Evolutionary conservation across 2,888 invertebrate species (phyloP), one percentile per base, ranked within the genome.

Genomic region (Drosophila lutescens): DNA sequence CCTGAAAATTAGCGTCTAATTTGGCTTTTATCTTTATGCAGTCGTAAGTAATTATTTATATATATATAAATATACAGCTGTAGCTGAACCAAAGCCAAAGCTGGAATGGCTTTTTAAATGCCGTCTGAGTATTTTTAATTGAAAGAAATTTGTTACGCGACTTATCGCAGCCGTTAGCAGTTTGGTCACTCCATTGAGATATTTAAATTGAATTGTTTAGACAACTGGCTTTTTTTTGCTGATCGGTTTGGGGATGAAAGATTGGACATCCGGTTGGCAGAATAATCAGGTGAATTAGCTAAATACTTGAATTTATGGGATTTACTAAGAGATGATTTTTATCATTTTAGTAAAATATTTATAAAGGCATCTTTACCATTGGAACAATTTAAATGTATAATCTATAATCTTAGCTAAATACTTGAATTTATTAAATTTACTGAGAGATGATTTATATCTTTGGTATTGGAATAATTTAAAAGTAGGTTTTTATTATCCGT

Each of bases 11-110:
- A 86, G 83, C 83, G 77, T 79, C 79, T 85, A 81, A 85, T 89
- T 88, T 87, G 75, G 78, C 72, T 76, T 72, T 86, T 89, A 89
- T 88, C 89, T 86, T 77, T 81, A 76, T 86, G 85, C 79, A 86
- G 68, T 88, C 73, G 76, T 58, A 55, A 44, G 78, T 86, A 88
- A 86, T 86, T 86, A 86, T 72, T 81, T 84, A 69, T 76, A 70
- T 74, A 69, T 54, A 68, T 55, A 30, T 55, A 30, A 40, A 6
- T 20, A 10, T 36, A 62, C 63, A 43, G 63, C 41, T 63, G 61
- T 60, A 17, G 61, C 15, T 38, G 70, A 68, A 58, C 54, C 38
- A 58, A 30, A 47, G 53, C 36, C 20, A 20, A 20, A 15, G 53
- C 58, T 44, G 62, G 44, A 86, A 81, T 76, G 71, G 76, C 51